Base-by-base conservation (phyloP, 2,888 invertebrate genomes). In the Thymelicus sylvestris region DNA sequence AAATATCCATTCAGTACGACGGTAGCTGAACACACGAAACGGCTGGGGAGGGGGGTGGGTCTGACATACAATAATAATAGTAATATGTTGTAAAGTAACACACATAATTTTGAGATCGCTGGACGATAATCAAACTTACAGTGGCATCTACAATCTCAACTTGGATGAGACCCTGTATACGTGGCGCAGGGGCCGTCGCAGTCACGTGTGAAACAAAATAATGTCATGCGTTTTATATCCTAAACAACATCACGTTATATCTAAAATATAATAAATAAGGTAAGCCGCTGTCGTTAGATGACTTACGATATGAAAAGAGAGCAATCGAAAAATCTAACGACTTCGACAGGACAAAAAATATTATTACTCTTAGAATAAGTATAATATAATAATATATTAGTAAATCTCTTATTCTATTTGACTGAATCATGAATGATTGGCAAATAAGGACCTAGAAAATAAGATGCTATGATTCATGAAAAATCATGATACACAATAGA, bases 141-240 rank as follows among this genome's bases (percentile, higher is more conserved):
- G 91, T 94, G 84, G 94, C 87, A 79, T 94, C 87, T 86, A 92
- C 85, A 88, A 93, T 90, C 87, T 93, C 92, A 91, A 93, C 93
- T 91, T 90, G 90, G 84, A 91, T 86, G 89, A 87, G 90, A 89
- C 90, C 91, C 93, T 93, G 92, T 83, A 81, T 83, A 85, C 83
- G 86, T 83, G 87, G 80, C 79, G 88, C 85, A 85, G 80, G 77
- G 85, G 86, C 87, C 91, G 88, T 83, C 81, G 87, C 82, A 85
- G 82, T 90, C 86, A 88, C 89, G 92, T 88, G 92, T 92, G 93
- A 86, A 93, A 93, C 87, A 92, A 88, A 93, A 93, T 84, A 91
- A 90, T 82, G 83, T 81, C 81, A 82, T 79, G 80, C 81, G 77
- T 87, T 86, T 87, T 88, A 88, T 83, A 84, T 82, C 79, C 80